These are phyloP conservation scores for Brachionus calyciflorus DNA, from an alignment of 1,140 invertebrate species.

Conservation along the genomic window DNA sequence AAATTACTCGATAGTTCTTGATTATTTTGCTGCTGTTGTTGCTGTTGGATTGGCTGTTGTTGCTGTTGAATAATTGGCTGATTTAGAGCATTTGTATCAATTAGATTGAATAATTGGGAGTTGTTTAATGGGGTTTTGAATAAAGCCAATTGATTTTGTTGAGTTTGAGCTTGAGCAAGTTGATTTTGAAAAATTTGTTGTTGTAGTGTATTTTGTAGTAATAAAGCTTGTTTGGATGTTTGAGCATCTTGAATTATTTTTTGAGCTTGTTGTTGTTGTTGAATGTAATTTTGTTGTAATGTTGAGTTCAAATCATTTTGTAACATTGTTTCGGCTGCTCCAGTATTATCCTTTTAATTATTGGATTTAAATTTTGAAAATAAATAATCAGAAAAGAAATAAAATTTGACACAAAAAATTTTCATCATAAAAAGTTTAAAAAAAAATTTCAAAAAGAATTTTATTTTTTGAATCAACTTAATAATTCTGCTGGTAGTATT, in stretches of 20 bases:
- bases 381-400: no score
- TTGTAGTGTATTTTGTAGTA: background rate
- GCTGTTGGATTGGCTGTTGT: background rate
- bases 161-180: slow-evolving; percentile 16
- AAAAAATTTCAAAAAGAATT: no score
- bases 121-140: slow-evolving; percentile 14
- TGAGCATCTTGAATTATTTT: slow-evolving; percentile 10
- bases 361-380: no score
- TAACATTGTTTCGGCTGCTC: background rate
- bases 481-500: no score
- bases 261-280: background rate
- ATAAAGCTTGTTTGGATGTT: slow-evolving; percentile 4
- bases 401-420: no score
- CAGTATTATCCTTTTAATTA: background rate
- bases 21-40: background rate
- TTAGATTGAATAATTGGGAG: background rate
- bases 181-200: slow-evolving; percentile 24
- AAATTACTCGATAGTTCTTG: no score
- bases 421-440: no score
- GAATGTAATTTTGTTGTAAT: background rate
- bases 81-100: background rate
- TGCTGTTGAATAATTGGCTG: background rate
- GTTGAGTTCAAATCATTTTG: background rate
- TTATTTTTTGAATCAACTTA: no score
- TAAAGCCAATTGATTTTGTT: slow-evolving; percentile 30